phyloP scores from a whole-genome alignment of 2,888 invertebrate species.

The Spodoptera littoralis region DNA sequence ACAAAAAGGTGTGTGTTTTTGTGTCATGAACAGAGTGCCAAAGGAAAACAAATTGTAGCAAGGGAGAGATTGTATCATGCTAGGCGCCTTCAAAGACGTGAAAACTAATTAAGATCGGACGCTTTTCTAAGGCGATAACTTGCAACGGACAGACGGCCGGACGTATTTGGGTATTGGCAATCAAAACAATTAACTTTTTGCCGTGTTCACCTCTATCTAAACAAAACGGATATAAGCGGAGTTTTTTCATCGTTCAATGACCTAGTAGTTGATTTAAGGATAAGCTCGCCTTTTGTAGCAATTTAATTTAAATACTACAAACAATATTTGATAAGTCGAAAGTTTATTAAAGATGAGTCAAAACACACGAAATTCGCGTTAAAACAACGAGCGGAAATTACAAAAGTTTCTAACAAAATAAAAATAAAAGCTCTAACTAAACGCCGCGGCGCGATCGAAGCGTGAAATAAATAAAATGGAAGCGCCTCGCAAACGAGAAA shows the following conservation, averaged over 20 bases:
- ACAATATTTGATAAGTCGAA: constrained; percentile 6
- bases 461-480: constrained; percentile 86
- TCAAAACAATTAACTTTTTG: constrained; percentile 89
- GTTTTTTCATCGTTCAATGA: constrained; percentile 66
- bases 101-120: constrained; percentile 89
- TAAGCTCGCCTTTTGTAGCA: constrained; percentile 19
- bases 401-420: constrained; percentile 73
- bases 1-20: constrained; percentile 81
- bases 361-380: constrained; percentile 45
- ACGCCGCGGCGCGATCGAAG: constrained; percentile 81
- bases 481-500: constrained; percentile 80
- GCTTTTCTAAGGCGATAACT: constrained; percentile 88
- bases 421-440: constrained; percentile 78
- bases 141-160: constrained; percentile 79
- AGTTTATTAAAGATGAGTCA: constrained; percentile 26
- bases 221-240: constrained; percentile 67
- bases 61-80: constrained; percentile 85
- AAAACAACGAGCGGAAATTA: constrained; percentile 63
- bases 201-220: constrained; percentile 77
- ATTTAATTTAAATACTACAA: constrained; percentile 19
- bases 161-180: constrained; percentile 85
- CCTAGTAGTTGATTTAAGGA: constrained; percentile 63
- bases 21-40: constrained; percentile 80
- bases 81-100: constrained; percentile 87
- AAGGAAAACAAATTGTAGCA: constrained; percentile 88